Evolutionary conservation across 37 sponge, comb jelly and placozoan species (phyloP).

Genomic region (Aplysina aerophoba): DNA sequence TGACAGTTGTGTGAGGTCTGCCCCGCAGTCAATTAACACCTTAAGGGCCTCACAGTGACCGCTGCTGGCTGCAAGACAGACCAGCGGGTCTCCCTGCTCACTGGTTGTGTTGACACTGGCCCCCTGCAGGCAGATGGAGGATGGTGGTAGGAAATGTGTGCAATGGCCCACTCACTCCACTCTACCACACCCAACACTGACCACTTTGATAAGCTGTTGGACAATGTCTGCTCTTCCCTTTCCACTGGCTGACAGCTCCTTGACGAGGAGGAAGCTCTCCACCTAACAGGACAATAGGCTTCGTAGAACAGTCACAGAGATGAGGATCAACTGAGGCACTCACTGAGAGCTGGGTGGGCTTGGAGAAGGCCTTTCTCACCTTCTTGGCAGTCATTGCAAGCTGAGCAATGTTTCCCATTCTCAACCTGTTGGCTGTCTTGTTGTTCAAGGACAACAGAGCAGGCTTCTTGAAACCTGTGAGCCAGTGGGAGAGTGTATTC

Average conservation of each 20-base stretch:
- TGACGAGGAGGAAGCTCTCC: conserved; percentile 40
- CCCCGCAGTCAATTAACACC: conserved; percentile 45
- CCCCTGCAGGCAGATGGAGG: conserved; percentile 39
- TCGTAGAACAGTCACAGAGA: no score
- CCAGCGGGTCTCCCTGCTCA: conserved; percentile 44
- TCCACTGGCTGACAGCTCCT: conserved; percentile 48
- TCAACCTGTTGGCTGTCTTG: not conserved
- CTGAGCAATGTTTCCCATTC: conserved; percentile 11
- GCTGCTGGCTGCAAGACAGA: conserved; percentile 46
- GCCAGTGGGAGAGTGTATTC: not conserved
- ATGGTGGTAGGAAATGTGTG: not conserved
- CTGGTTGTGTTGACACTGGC: conserved; percentile 52
- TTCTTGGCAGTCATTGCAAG: conserved; percentile 10
- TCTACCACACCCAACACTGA: conserved; percentile 1
- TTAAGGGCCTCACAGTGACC: conserved; percentile 47
- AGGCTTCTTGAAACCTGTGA: no score
- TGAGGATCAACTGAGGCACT: no score
- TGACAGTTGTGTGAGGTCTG: conserved; percentile 26
- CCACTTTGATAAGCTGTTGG: conserved; percentile 47
- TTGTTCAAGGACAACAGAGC: no score
- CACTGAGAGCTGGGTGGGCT: conserved; percentile 29
- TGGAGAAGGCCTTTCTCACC: not conserved
- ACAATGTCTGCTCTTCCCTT: conserved; percentile 68
- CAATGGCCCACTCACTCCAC: conserved; percentile 5
- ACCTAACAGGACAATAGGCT: conserved; percentile 42